Conservation (phyloP, 2,797 vertebrate genomes). For the Peromyscus eremicus region DNA sequence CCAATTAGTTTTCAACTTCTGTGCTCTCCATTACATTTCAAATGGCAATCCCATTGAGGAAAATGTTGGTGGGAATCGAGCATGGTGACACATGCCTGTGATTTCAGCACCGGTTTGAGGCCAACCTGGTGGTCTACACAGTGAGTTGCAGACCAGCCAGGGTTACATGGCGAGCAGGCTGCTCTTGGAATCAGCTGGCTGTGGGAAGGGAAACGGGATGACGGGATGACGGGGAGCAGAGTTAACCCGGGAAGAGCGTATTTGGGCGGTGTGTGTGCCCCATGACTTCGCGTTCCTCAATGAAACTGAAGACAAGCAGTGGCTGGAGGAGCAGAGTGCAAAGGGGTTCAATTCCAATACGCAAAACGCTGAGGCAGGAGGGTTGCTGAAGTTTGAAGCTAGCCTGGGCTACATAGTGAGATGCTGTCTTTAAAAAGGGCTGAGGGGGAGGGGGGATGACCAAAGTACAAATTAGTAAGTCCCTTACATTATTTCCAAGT, state of each 20-base stretch:
- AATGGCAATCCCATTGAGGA: slow-evolving; percentile 36
- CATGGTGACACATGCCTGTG: background rate
- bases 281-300: background rate
- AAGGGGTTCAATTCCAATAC: background rate
- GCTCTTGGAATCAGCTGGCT: background rate
- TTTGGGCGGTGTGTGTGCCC: background rate
- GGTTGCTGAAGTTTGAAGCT: background rate
- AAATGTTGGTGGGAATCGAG: background rate
- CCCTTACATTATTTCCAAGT: slow-evolving; percentile 50
- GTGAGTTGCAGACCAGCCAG: background rate
- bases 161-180: background rate
- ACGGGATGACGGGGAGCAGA: background rate
- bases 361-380: background rate
- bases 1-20: slow-evolving; percentile 14
- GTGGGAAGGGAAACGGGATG: background rate
- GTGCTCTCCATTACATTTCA: slow-evolving; percentile 43
- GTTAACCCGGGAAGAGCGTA: background rate
- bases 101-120: background rate
- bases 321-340: background rate
- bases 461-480: slow-evolving; percentile 33
- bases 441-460: accelerated
- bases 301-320: background rate
- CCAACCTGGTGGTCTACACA: background rate
- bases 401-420: background rate
- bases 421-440: background rate